Base-by-base conservation (phyloP, 1,140 invertebrate genomes). In the Aradophagus sp. region DNA sequence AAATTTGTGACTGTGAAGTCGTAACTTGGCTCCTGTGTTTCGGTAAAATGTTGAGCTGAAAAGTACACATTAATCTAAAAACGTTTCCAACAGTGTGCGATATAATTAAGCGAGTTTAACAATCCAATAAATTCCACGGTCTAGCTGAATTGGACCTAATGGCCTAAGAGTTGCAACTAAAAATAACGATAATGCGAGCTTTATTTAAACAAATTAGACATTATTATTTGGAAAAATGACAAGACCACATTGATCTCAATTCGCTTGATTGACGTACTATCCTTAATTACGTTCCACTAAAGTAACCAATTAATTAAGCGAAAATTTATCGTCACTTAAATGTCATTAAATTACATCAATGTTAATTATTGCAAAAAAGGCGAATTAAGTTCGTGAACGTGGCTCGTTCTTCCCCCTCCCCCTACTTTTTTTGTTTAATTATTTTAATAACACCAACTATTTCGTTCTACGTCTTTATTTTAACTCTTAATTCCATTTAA, bases 301-400 rank as follows among this genome's bases (percentile, higher is more conserved):
- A 35, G 45, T 31, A 53, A 23, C 19, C 47, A 16, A 45, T 62
- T 53, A 62, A 62, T 62, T 52, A 34, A 62, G 45, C 47, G 58
- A 52, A 62, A 62, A 62, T 62, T 62, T 45, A 53, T 63, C 48
- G 59, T 55, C 48, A 53, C 59, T 63, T 55, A 53, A 47, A 38
- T 20, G 48, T 55, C 48, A 45, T 63, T 63, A 39, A 63, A 63
- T 63, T 47, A 63, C 48, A 63, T 53, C 14, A 31, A 38, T 31
- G 59, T 36, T 45, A 63, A 63, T 63, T 63, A 63, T 63, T 53
- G 48, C 15, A 53, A 63, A 61, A 61, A 62, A 35, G 14, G 19
- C n/a, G 14, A 44, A 12, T 45, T 29, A 42, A 44, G n/a, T n/a
- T n/a, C n/a, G n/a, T n/a, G n/a, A n/a, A n/a, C n/a, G n/a, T n/a